Percentiles rank a stretch among this genome's conserved stretches.
phyloP scores from a whole-genome alignment of 2,888 invertebrate species.

The Bibio marci region DNA sequence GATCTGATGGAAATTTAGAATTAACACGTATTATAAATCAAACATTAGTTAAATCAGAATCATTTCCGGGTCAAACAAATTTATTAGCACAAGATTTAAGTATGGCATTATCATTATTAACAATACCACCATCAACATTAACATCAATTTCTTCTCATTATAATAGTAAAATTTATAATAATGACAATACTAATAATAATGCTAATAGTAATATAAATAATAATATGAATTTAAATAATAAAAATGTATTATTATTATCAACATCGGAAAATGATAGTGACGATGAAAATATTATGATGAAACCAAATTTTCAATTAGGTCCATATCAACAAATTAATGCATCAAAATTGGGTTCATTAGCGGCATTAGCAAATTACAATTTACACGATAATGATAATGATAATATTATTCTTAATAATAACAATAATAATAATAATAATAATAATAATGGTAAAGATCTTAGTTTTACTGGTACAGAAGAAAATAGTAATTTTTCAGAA shows the following conservation, averaged over 20 bases:
- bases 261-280: constrained; percentile 52
- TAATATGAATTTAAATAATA: too few relatives aligned
- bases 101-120: constrained; percentile 33
- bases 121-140: constrained; percentile 12
- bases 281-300: constrained; percentile 35
- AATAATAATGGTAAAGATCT: constrained; percentile 27
- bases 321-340: constrained; percentile 28
- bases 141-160: too few relatives aligned
- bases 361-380: constrained; percentile 27
- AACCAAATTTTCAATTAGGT: constrained; percentile 50
- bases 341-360: constrained; percentile 25
- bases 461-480: constrained; percentile 45
- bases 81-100: constrained; percentile 39
- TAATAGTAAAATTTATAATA: neutral
- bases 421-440: neutral
- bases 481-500: constrained; percentile 71
- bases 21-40: constrained; percentile 17
- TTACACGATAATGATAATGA: constrained; percentile 21
- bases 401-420: constrained; percentile 1
- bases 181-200: neutral
- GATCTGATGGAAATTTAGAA: constrained; percentile 12
- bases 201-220: too few relatives aligned
- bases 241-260: constrained; percentile 25
- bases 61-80: constrained; percentile 48
- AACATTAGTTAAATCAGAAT: constrained; percentile 52